These are phyloP conservation scores for Ctenochaetus hawaiiensis DNA, from an alignment of 2,797 vertebrate genomes.

Conservation along the genomic window DNA sequence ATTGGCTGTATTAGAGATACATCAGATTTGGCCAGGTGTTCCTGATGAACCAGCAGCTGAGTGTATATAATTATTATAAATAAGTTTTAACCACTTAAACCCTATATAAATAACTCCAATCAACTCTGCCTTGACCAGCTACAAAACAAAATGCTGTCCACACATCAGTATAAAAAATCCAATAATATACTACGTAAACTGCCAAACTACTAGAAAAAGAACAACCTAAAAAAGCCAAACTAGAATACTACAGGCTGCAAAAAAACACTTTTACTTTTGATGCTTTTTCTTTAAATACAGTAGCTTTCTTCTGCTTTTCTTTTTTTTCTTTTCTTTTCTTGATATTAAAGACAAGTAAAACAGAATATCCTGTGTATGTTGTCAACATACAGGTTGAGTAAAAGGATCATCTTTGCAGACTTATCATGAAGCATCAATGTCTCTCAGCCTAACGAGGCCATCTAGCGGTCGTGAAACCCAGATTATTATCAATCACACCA, in stretches of 20 bases:
- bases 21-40: background rate
- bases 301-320: no score
- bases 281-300: no score
- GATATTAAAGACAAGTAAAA: no score
- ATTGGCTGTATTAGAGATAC: background rate
- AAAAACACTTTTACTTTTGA: no score
- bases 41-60: background rate
- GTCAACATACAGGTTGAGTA: no score
- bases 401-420: conserved; percentile 14
- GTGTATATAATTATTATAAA: background rate
- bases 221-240: no score
- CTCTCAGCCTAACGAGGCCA: conserved; percentile 49
- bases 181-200: background rate
- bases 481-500: background rate
- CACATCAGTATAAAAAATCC: background rate
- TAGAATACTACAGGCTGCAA: no score
- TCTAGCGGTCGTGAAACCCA: conserved; percentile 61
- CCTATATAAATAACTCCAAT: background rate
- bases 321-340: no score
- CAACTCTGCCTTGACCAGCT: background rate
- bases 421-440: background rate
- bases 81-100: background rate
- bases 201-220: no score
- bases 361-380: no score
- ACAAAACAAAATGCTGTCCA: background rate